These are phyloP conservation scores for Tenualosa thibaudeaui DNA, from an alignment of 2,797 vertebrate genomes.

Conservation along the genomic window DNA sequence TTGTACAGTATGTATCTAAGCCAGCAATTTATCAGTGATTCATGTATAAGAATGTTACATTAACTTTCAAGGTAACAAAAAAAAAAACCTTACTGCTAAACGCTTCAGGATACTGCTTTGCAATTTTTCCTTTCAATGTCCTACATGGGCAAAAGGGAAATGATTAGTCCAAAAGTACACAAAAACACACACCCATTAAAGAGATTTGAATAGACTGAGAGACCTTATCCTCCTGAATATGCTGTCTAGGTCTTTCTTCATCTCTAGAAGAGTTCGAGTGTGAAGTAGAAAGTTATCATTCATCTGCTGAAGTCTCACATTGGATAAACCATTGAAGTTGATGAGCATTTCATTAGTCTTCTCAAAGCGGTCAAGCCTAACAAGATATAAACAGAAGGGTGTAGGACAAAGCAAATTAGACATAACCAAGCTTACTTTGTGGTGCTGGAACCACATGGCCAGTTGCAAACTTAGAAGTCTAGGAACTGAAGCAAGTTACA, in stretches of 20 bases:
- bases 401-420: too few relatives aligned
- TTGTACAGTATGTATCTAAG: not conserved
- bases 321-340: constrained; percentile 95
- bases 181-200: not conserved
- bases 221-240: constrained; percentile 96
- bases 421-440: too few relatives aligned
- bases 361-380: constrained; percentile 95
- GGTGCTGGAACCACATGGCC: too few relatives aligned
- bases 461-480: too few relatives aligned
- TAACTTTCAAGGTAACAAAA: not conserved
- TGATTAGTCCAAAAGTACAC: not conserved
- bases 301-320: constrained; percentile 91
- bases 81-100: constrained; percentile 86
- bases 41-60: not conserved
- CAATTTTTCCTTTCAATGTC: constrained; percentile 90
- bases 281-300: constrained; percentile 90
- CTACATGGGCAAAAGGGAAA: constrained; percentile 61
- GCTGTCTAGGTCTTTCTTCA: constrained; percentile 96
- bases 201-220: not conserved
- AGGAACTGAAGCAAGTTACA: too few relatives aligned
- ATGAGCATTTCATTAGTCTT: constrained; percentile 99
- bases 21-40: not conserved
- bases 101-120: constrained; percentile 94
- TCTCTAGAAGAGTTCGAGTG: constrained; percentile 89
- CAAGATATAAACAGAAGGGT: constrained; percentile 22